Base-by-base conservation (phyloP, 2,888 invertebrate species). In the Operophtera brumata region DNA sequence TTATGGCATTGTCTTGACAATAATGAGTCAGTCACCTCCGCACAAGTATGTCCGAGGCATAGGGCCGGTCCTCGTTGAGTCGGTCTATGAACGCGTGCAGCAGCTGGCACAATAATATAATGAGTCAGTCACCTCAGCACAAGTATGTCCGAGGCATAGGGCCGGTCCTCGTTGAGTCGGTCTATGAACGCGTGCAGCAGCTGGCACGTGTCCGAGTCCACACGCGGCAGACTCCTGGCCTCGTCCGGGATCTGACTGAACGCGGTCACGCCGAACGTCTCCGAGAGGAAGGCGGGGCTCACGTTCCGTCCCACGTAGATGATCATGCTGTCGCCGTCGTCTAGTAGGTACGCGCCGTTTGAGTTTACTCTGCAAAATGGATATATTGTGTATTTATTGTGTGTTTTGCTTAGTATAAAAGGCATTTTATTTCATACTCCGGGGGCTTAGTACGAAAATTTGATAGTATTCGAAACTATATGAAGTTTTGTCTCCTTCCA, bases 271-370 rank as follows among this genome's bases (percentile, higher is more conserved):
- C 96, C 97, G 65, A 99, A 92, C 13, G 95, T 92, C 59, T 94
- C 94, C 54, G 93, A 93, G 66, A 97, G 93, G 80, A 95, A 95
- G 47, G 93, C 92, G 39, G 93, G 91, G 59, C 94, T 93, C 34
- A 96, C 93, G 64, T 93, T 95, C 61, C 95, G 93, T 41, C 98
- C 96, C 36, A 99, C 92, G 80, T 97, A 96, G 46, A 99, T 79
- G 43, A 94, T 92, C 86, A 99, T 94, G 56, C 91, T 91, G 50
- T 94, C 94, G 8, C 97, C 97, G 63, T 94, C 93, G 83, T 99
- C 99, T 80, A 99, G 87, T 2, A 99, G 90, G 82, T 98, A 99
- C 8, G 96, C 96, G 28, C 99, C 99, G 57, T 91, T 92, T 0
- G 93, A 90, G 75, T 94, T 94, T 47, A 97, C 92, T 91, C 91